These are phyloP conservation scores for Subanguina moxae DNA, from an alignment of 1,140 invertebrate species.

Conservation along the genomic window DNA sequence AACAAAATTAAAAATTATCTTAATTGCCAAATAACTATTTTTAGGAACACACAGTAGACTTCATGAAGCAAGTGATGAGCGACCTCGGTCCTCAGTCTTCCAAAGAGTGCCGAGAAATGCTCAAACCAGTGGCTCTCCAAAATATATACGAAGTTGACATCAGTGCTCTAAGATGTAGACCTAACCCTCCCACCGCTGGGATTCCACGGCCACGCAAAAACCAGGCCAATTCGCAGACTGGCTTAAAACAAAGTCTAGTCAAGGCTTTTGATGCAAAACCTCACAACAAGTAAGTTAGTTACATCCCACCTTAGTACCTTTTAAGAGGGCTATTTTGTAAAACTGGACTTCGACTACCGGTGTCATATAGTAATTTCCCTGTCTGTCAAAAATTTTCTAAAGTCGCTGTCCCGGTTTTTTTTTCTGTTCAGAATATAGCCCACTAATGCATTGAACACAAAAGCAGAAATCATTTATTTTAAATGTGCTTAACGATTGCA, in stretches of 20 bases:
- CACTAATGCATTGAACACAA: no score
- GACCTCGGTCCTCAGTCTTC: conserved; percentile 28
- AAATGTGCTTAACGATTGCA: no score
- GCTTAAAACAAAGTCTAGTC: background rate
- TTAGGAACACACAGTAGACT: conserved; percentile 37
- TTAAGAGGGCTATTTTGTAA: no score
- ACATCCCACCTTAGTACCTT: no score
- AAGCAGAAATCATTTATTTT: no score
- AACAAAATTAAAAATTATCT: no score
- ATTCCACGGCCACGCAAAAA: conserved; percentile 10
- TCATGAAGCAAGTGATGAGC: conserved; percentile 45
- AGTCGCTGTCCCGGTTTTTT: no score
- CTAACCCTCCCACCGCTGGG: background rate
- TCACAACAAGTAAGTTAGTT: background rate
- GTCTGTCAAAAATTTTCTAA: no score
- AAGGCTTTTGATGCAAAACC: background rate
- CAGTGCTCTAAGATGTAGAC: conserved; percentile 23
- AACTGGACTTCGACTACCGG: no score
- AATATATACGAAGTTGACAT: conserved; percentile 42
- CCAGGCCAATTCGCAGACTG: background rate
- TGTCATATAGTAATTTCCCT: no score
- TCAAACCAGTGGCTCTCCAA: conserved; percentile 38
- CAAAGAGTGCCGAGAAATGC: conserved; percentile 32
- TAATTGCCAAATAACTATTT: no score
- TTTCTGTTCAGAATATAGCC: no score